Evolutionary conservation across 2,797 vertebrate species (phyloP).

Genomic region (Oophaga sylvatica): DNA sequence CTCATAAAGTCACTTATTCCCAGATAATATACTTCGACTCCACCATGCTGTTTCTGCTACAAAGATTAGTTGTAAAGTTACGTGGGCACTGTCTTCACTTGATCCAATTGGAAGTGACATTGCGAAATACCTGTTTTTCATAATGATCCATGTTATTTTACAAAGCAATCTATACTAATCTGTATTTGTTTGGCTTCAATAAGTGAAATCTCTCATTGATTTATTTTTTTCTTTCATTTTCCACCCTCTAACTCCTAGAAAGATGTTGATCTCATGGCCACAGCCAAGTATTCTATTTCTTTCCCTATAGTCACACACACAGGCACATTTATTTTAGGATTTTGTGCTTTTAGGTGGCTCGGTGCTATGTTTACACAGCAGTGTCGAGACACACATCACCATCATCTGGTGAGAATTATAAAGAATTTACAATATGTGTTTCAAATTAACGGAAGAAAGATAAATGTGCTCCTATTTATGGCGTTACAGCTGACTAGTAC

Average conservation of each 20-base stretch:
- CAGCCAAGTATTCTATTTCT: conserved; percentile 39
- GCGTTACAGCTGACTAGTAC: conserved; percentile 50
- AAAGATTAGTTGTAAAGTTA: background rate
- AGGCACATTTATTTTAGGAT: conserved; percentile 52
- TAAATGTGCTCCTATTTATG: conserved; percentile 50
- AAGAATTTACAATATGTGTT: conserved; percentile 63
- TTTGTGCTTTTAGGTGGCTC: conserved; percentile 47
- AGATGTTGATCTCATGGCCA: conserved; percentile 29
- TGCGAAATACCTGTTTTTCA: background rate
- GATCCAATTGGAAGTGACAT: background rate
- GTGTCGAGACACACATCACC: conserved; percentile 41
- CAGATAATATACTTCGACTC: background rate
- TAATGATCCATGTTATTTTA: background rate
- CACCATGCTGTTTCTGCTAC: background rate
- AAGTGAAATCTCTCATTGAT: conserved; percentile 21
- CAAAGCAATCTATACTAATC: conserved; percentile 7
- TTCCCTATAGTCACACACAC: conserved; percentile 49
- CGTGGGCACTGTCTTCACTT: background rate
- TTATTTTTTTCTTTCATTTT: conserved; percentile 34
- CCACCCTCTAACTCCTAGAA: conserved; percentile 7
- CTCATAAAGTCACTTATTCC: background rate
- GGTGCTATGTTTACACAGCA: conserved; percentile 55
- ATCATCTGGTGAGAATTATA: conserved; percentile 38
- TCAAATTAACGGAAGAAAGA: conserved; percentile 63
- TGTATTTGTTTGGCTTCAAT: conserved; percentile 17